Percentiles rank a stretch among this genome's conserved stretches.
These are phyloP conservation scores for Anguilla japonica DNA, from an alignment of 2,113 vertebrate genomes.

Conservation along the genomic window DNA sequence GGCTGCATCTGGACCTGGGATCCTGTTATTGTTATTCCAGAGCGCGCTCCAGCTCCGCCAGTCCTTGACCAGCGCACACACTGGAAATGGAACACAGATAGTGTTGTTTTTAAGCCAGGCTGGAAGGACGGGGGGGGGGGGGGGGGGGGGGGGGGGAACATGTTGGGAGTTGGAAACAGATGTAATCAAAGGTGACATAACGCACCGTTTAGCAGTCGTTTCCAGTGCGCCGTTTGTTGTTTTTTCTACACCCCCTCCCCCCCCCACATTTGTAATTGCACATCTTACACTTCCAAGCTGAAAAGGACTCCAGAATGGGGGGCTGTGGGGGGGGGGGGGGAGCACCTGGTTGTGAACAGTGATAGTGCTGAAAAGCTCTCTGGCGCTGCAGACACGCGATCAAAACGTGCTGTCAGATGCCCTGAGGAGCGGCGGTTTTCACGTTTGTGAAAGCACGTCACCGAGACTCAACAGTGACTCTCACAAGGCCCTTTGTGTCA, in stretches of 20 bases:
- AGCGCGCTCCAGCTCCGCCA: conserved; percentile 37
- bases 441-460: too few species aligned
- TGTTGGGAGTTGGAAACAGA: not conserved
- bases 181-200: not conserved
- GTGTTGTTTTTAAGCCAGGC: not conserved
- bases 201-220: not conserved
- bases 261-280: not conserved
- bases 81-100: conserved; percentile 4
- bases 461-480: too few species aligned
- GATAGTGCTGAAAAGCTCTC: not conserved
- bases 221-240: not conserved
- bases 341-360: not conserved
- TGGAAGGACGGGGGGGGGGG: not conserved
- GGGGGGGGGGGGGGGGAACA: not conserved
- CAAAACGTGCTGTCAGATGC: too few species aligned
- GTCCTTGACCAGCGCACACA: conserved; percentile 41
- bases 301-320: not conserved
- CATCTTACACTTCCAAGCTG: not conserved
- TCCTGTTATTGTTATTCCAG: conserved; percentile 52
- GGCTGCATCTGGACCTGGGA: conserved; percentile 42
- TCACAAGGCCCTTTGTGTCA: too few species aligned
- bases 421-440: too few species aligned
- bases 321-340: too few species aligned
- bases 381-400: too few species aligned
- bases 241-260: not conserved